Percentiles rank a stretch among this genome's conserved stretches.
Evolutionary conservation across 2,797 vertebrate species (phyloP).

Genomic region (Oreortyx pictus): DNA sequence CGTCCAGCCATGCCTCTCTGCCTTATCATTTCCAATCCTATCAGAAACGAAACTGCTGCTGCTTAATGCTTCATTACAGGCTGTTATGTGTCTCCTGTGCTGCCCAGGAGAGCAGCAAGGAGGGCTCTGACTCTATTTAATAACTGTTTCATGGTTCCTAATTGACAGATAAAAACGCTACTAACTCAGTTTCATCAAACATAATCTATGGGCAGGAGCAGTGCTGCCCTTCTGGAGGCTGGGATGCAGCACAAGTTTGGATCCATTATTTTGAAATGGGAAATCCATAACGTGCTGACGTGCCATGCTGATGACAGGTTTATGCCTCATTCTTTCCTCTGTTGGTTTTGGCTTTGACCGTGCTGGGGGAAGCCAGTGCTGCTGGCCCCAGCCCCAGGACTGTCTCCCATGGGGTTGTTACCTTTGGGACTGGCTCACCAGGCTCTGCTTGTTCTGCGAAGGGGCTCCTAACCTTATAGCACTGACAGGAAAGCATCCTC

Average conservation of each 20-base stretch:
- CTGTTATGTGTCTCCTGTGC: constrained; percentile 54
- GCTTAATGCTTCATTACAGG: constrained; percentile 70
- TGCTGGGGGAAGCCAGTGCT: rapidly evolving
- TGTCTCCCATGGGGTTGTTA: background rate
- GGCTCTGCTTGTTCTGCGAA: rapidly evolving
- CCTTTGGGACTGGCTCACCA: background rate
- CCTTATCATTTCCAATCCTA: constrained; percentile 64
- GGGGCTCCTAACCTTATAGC: background rate
- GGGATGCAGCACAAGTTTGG: background rate
- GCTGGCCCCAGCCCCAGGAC: background rate
- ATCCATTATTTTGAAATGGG: constrained; percentile 38
- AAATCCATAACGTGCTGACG: background rate
- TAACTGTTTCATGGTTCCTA: constrained; percentile 72
- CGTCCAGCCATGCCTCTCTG: background rate
- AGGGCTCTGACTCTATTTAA: constrained; percentile 69
- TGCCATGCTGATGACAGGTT: rapidly evolving
- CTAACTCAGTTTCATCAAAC: constrained; percentile 67
- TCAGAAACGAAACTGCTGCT: constrained; percentile 68
- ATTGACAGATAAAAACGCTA: constrained; percentile 74
- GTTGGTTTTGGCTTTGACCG: background rate
- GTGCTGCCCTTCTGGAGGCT: background rate
- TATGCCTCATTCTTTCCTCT: background rate
- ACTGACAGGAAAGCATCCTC: rapidly evolving
- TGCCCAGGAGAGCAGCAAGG: constrained; percentile 57
- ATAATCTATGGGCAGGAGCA: constrained; percentile 63